Base-by-base conservation (phyloP, 2,113 vertebrate species). In the Misgurnus mizolepis region DNA sequence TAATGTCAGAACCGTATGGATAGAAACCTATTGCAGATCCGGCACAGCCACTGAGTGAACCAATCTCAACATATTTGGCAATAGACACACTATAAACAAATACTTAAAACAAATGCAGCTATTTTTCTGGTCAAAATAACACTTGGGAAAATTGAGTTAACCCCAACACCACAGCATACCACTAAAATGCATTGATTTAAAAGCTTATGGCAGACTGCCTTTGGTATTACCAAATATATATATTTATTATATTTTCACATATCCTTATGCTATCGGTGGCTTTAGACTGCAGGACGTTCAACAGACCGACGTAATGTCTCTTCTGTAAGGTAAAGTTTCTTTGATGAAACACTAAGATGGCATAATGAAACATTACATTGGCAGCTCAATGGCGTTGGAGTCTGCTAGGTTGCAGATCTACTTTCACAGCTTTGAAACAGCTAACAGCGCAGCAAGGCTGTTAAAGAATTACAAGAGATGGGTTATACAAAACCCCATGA, bases 1-100 rank as follows among this genome's bases (percentile, higher is more conserved):
- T 77, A 77, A 66, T 66, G 74, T 66, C 41, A 55, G 74, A 67
- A 41, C 47, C 39, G 62, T 66, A 77, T 6, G 18, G 62, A 77
- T 66, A 22, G 61, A 76, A 64, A 65, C 7, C 61, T 76, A 50
- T 22, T 50, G 60, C 61, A 66, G 74, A 76, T 15, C 15, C 34
- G 9, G n/a, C 49, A 45, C 5, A 50, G 15, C 34, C 61, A 34
- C 27, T 34, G 27, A 66, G 75, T 0, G 62, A 77, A 53, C 60
- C 18, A 66, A 77, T 77, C 74, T 65, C 62, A 66, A 15, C 17
- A 4, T 67, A 41, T 77, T 77, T 49, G 39, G 61, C 62, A 22
- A 39, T 11, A 27, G 34, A 10, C 15, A 18, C 61, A 7, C 58
- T 64, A 47, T 49, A 56, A 56, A 71, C 8, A 71, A 17, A 22